Evolutionary conservation across 2,888 invertebrate genomes (phyloP).

Genomic region (Malthinus flaveolus): DNA sequence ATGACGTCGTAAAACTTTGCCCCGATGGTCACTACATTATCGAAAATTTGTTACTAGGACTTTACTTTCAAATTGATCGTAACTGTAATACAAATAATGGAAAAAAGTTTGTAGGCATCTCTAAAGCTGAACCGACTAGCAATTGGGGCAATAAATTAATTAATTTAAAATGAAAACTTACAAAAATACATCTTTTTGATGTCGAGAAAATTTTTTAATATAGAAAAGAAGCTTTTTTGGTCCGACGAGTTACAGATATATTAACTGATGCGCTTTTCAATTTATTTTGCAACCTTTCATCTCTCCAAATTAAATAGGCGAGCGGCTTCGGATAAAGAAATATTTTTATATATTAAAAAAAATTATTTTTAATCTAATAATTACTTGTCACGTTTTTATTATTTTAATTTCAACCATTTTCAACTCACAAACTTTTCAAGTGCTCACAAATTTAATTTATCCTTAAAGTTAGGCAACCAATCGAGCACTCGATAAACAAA

Average conservation of each 20-base stretch:
- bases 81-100: neutral
- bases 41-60: slow-evolving; percentile 22
- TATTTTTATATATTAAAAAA: neutral
- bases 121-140: neutral
- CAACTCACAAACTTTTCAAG: too few relatives aligned
- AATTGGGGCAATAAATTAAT: neutral
- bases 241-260: slow-evolving; percentile 1
- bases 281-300: slow-evolving; percentile 24
- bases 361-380: too few relatives aligned
- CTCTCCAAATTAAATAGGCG: slow-evolving; percentile 21
- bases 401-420: too few relatives aligned
- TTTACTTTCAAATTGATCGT: slow-evolving; percentile 10
- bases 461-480: too few relatives aligned
- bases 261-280: slow-evolving; percentile 19
- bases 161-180: slow-evolving; percentile 7
- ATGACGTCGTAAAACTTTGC: slow-evolving; percentile 47
- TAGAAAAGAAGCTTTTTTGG: slow-evolving; percentile 20
- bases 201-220: slow-evolving; percentile 22
- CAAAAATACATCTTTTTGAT: slow-evolving; percentile 17
- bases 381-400: too few relatives aligned
- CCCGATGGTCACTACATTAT: slow-evolving; percentile 30
- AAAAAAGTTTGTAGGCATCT: neutral
- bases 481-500: too few relatives aligned
- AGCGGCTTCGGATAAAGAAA: neutral
- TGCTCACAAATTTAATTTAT: too few relatives aligned